A percentile compares a stretch with the other conserved stretches of the same genome.
These are phyloP conservation scores for Phorcus lineatus DNA, from an alignment of 2,888 invertebrate species.

Conservation along the genomic window DNA sequence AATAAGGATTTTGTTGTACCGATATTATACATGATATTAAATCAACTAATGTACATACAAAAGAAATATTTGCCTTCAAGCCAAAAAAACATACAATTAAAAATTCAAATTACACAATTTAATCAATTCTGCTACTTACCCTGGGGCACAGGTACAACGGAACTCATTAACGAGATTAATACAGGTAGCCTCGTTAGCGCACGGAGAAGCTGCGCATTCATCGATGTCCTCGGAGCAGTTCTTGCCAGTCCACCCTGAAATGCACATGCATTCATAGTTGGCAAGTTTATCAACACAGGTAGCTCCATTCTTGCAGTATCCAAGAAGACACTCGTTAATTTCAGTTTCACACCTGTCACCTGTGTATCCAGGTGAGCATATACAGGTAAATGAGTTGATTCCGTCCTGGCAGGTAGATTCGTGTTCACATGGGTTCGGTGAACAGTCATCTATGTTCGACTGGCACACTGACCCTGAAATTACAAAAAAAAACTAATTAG, in stretches of 20 bases:
- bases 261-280: constrained; percentile 42
- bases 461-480: constrained; percentile 81
- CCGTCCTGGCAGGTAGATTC: constrained; percentile 60
- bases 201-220: constrained; percentile 81
- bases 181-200: constrained; percentile 93
- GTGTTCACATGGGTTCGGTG: constrained; percentile 64
- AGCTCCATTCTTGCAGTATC: constrained; percentile 52
- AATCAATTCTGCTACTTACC: constrained; percentile 25
- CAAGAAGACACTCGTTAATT: constrained; percentile 46
- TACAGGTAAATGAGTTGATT: constrained; percentile 57
- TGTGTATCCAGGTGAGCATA: constrained; percentile 64
- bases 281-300: constrained; percentile 46
- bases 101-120: too few relatives aligned
- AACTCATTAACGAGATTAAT: constrained; percentile 87
- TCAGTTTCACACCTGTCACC: constrained; percentile 61
- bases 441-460: constrained; percentile 80
- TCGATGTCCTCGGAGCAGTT: not conserved
- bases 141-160: constrained; percentile 31
- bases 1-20: too few relatives aligned
- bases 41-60: too few relatives aligned
- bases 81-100: too few relatives aligned
- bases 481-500: not conserved
- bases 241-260: constrained; percentile 46
- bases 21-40: too few relatives aligned
- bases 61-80: too few relatives aligned